Conservation (phyloP, 2,113 vertebrate genomes). For the Osmerus mordax region DNA sequence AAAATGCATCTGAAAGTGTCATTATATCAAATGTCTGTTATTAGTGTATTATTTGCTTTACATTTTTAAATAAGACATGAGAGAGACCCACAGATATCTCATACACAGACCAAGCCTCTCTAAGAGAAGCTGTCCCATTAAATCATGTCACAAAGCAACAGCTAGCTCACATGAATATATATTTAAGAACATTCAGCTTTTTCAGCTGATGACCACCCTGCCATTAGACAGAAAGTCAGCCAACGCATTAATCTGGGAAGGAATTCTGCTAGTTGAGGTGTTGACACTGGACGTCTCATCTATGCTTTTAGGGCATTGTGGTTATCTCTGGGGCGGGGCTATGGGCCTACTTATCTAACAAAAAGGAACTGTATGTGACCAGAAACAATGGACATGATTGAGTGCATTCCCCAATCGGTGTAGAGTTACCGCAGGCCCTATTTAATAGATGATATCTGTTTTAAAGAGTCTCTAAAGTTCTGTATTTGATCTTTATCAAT, state of each 20-base stretch:
- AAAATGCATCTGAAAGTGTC: no score
- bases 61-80: no score
- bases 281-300: conserved; percentile 66
- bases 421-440: conserved; percentile 65
- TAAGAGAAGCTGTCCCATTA: no score
- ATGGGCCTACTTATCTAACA: conserved; percentile 69
- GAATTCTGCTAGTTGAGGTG: conserved; percentile 49
- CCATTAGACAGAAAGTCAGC: conserved; percentile 9
- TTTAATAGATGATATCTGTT: conserved; percentile 73
- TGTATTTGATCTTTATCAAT: conserved; percentile 60
- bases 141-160: no score
- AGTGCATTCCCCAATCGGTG: conserved; percentile 75
- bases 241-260: conserved; percentile 47
- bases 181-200: not conserved
- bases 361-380: conserved; percentile 76
- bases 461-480: conserved; percentile 27
- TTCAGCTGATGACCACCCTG: not conserved
- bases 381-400: conserved; percentile 78
- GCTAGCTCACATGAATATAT: no score
- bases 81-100: no score
- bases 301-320: conserved; percentile 64
- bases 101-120: no score
- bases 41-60: no score
- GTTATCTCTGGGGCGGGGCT: conserved; percentile 68
- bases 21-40: no score